phyloP scores from a whole-genome alignment of 2,113 vertebrate species.

The Clarias macrocephalus region DNA sequence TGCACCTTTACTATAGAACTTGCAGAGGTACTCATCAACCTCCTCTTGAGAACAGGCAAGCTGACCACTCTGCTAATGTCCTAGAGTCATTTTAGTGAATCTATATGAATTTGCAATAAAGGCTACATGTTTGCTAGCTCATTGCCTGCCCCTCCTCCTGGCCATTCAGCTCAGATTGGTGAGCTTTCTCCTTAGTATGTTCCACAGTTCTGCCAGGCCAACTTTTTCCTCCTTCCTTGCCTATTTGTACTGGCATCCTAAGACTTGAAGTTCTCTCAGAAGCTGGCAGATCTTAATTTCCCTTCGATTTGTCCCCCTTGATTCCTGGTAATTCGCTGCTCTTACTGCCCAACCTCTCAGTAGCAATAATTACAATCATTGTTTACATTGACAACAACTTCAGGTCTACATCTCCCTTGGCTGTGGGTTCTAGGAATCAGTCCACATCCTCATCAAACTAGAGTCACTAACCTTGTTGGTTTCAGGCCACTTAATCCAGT shows the following conservation, averaged over 20 bases:
- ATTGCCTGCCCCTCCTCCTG: conserved; percentile 20
- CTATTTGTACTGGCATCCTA: neutral
- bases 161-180: conserved; percentile 23
- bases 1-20: neutral
- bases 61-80: conserved; percentile 18
- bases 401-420: no score
- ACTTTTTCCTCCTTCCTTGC: neutral
- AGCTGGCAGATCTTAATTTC: neutral
- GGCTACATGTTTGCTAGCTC: neutral
- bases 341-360: no score
- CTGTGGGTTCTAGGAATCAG: no score
- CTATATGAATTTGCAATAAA: conserved; percentile 39
- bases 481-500: no score
- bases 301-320: neutral
- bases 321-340: no score
- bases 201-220: neutral
- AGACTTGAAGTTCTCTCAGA: neutral
- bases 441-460: no score
- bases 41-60: conserved; percentile 20
- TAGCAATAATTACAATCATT: no score
- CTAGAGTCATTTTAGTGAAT: conserved; percentile 27
- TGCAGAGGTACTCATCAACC: neutral
- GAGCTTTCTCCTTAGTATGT: conserved; percentile 24
- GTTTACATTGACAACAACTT: no score
- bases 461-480: no score